Base-by-base conservation (phyloP, 2,888 invertebrate species). In the Acrobasis consociella region DNA sequence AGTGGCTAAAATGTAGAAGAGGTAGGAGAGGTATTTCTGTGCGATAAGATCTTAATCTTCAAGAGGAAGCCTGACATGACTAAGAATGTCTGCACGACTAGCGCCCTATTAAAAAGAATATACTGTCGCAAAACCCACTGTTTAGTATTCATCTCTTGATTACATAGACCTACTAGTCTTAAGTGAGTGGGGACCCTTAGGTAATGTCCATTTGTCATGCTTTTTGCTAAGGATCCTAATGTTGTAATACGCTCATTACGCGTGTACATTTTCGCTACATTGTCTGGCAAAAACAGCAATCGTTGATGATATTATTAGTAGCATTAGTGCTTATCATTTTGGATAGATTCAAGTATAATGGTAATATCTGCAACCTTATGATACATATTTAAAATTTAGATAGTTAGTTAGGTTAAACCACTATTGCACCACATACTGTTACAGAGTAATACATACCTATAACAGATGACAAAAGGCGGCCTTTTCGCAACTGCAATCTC, bases 131-230 rank as follows among this genome's bases (percentile, higher is more conserved):
- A n/a, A n/a, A n/a, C n/a, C n/a, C n/a, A n/a, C n/a, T n/a, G n/a
- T 31, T 31, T 31, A 31, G 7, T 31, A 31, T 31, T 1, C 0
- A 31, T 31, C 7, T 5, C 31, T 31, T 17, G 10, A 42, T n/a
- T 5, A 56, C 17, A 17, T 16, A 3, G 22, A 50, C 38, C 9
- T 22, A 42, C 17, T 42, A 11, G 17, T 13, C 22, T 42, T 46
- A 22, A 31, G 56, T 17, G 42, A 46, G 42, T 46, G 13, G 22
- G 13, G 66, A 72, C 69, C 71, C 11, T 69, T 73, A 70, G 72
- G 78, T 79, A 80, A 77, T 72, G 69, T 69, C 68, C 64, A 73
- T 77, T 80, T 71, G 80, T 78, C 76, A 77, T 77, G 77, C 73
- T 83, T 83, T 82, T 82, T 82, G 76, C 78, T 65, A 69, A 73